Base-by-base conservation (phyloP, 53 echinoderm and acorn worm species). In the Mesocentrotus franciscanus region DNA sequence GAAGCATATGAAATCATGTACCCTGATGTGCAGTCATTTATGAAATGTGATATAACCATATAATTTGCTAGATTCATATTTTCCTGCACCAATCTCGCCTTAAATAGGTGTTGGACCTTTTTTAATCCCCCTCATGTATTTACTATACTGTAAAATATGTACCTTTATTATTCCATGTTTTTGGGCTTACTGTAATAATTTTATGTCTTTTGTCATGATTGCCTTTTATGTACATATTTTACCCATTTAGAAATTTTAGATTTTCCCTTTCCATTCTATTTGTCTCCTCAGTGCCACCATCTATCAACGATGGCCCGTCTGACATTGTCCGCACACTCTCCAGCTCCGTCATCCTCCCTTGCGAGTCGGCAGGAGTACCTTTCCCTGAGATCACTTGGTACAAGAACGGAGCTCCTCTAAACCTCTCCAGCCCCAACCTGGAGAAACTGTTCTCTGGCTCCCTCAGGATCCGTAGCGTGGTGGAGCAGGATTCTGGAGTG, bases 311-410 rank as follows among this genome's bases (percentile, higher is more conserved):
- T 58, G 97, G 97, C 16, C 96, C 95, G 72, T 81, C 90, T 34
- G 92, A 92, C 62, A 91, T 97, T 78, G 95, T 96, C 27, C 89
- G 90, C 66, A 95, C 95, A 20, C 95, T 93, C 68, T 94, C 96
- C 90, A 95, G 95, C 60, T 84, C 95, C 0, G 97, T 98, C 35
- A 96, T 97, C 93, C 93, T 98, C 11, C 97, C 97, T 16, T 98
- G 98, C 42, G 99, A 99, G 81, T 94, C 98, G 20, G 97, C 97
- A 56, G 97, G 97, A 1, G 97, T 99, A 32, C 97, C 97, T 16
- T 87, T 96, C 22, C 99, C 99, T 4, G 92, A 90, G 1, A 96
- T 99, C 56, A 97, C 96, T 13, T 99, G 99, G 99, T 95, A 97
- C 93, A 98, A 98, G 92, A 96, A 99, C 24, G 99, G 99, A 20